These are phyloP conservation scores for Amazona guildingii DNA, from an alignment of 2,113 vertebrate species.

Conservation along the genomic window DNA sequence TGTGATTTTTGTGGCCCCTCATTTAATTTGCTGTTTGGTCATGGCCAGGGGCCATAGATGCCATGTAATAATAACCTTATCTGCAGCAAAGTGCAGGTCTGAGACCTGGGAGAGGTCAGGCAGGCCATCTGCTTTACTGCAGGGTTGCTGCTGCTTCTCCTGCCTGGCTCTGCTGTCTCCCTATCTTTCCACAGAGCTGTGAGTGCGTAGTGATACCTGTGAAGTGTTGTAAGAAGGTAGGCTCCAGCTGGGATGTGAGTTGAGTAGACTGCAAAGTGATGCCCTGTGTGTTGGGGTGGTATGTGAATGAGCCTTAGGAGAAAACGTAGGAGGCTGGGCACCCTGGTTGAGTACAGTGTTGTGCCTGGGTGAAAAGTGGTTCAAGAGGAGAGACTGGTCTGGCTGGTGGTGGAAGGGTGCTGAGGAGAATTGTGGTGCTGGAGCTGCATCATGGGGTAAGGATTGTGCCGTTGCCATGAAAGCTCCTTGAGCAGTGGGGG, in stretches of 20 bases:
- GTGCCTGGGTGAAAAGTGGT: not conserved
- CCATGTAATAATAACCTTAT: not conserved
- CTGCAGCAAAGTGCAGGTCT: not conserved
- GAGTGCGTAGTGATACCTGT: not conserved
- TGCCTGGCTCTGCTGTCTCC: not conserved
- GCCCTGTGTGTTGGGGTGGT: not conserved
- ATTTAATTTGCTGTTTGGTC: not conserved
- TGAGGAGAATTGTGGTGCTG: not conserved
- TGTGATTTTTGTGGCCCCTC: not conserved
- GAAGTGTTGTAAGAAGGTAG: not conserved
- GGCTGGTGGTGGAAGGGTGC: not conserved
- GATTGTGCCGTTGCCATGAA: rapidly evolving
- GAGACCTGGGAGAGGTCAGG: not conserved
- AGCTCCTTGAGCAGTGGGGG: not conserved
- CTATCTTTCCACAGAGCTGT: not conserved
- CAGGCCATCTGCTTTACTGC: not conserved
- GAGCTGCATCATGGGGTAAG: not conserved
- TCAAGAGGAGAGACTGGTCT: not conserved
- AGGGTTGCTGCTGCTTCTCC: not conserved
- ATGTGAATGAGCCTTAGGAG: not conserved
- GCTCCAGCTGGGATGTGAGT: not conserved
- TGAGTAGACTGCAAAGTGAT: not conserved
- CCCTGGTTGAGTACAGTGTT: not conserved
- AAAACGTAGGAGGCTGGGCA: not conserved
- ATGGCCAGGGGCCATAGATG: not conserved